phyloP scores from a whole-genome alignment of 2,888 invertebrate species.

The Harpalus rufipes region DNA sequence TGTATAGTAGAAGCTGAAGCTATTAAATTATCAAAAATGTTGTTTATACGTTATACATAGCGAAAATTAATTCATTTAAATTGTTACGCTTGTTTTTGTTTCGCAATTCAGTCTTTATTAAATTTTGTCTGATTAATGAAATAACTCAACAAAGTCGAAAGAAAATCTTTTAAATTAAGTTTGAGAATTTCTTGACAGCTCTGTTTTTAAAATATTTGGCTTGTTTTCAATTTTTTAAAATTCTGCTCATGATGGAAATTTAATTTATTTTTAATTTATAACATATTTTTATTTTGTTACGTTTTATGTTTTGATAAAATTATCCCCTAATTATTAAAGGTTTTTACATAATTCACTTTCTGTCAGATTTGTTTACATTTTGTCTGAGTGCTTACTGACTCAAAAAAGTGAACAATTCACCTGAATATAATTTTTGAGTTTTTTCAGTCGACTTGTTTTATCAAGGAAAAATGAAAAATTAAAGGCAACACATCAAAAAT shows the following conservation, averaged over 20 bases:
- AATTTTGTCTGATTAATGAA: conserved; percentile 49
- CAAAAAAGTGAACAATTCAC: too few relatives aligned
- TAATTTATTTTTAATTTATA: conserved; percentile 34
- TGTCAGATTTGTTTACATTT: too few relatives aligned
- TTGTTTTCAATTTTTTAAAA: conserved; percentile 30
- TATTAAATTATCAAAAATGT: conserved; percentile 51
- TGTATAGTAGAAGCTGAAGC: conserved; percentile 7
- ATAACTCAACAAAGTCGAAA: conserved; percentile 34
- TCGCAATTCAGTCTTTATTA: conserved; percentile 34
- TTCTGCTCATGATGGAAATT: conserved; percentile 14
- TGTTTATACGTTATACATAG: conserved; percentile 15
- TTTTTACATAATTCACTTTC: too few relatives aligned
- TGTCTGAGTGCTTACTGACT: too few relatives aligned
- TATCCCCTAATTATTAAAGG: too few relatives aligned
- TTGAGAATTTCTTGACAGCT: conserved; percentile 41
- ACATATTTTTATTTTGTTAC: not conserved
- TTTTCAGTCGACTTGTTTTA: too few relatives aligned
- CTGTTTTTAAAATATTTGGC: conserved; percentile 23
- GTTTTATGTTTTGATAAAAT: not conserved
- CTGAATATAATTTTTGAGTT: too few relatives aligned
- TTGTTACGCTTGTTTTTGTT: conserved; percentile 42
- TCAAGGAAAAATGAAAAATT: too few relatives aligned
- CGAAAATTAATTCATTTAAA: conserved; percentile 52
- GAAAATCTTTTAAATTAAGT: conserved; percentile 33
- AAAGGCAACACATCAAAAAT: too few relatives aligned